phyloP scores from a whole-genome alignment of 1,140 invertebrate genomes.

The Pissodes strobi region DNA sequence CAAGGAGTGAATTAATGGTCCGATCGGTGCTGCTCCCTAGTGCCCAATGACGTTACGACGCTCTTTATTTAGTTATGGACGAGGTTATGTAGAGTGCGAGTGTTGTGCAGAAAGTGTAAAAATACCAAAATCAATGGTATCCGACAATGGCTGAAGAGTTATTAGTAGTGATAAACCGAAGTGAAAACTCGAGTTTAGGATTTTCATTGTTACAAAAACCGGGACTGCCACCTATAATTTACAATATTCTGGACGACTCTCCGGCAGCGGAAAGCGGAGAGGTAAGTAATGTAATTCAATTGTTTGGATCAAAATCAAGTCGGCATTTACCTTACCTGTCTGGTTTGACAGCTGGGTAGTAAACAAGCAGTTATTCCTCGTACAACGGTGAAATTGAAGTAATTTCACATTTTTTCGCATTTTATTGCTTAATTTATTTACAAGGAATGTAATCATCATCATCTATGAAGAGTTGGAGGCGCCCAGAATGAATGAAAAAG shows the following conservation, averaged over 20 bases:
- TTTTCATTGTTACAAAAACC: slow-evolving; percentile 87
- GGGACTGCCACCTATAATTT: slow-evolving; percentile 87
- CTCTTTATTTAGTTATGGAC: slow-evolving; percentile 38
- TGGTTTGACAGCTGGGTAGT: slow-evolving; percentile 17
- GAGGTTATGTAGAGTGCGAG: slow-evolving; percentile 52
- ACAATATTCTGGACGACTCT: slow-evolving; percentile 89
- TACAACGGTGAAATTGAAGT: no score
- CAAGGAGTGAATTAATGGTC: not conserved
- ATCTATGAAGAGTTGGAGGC: no score
- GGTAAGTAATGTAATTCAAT: slow-evolving; percentile 63
- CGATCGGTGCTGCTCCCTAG: slow-evolving; percentile 35
- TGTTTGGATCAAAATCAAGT: slow-evolving; percentile 22
- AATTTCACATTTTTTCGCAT: not conserved
- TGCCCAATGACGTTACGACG: slow-evolving; percentile 9
- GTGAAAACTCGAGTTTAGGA: slow-evolving; percentile 82
- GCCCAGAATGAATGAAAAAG: not conserved
- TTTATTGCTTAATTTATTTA: no score
- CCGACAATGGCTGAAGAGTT: slow-evolving; percentile 84
- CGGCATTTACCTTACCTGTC: slow-evolving; percentile 18
- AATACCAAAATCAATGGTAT: slow-evolving; percentile 51
- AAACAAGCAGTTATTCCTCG: slow-evolving; percentile 2
- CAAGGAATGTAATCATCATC: no score
- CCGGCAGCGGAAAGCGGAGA: slow-evolving; percentile 85
- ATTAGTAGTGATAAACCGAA: slow-evolving; percentile 79
- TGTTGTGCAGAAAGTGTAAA: slow-evolving; percentile 41